Base-by-base conservation (phyloP, 2,797 vertebrate genomes). In the Coracias cyanogaster region DNA sequence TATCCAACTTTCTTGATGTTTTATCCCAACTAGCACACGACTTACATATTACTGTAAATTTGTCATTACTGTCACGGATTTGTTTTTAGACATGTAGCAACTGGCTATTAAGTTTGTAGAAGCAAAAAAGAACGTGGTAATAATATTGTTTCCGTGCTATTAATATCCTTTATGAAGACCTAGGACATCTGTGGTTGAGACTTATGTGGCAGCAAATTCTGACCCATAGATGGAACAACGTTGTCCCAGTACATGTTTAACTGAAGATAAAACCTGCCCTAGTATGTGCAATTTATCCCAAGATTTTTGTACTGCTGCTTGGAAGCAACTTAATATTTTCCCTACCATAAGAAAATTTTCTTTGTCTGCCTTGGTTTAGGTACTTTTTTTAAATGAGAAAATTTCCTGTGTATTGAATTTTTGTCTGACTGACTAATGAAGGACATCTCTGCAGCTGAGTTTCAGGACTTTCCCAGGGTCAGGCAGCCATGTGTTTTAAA, bases 331-430 rank as follows among this genome's bases (percentile, higher is more conserved):
- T 82, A 82, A 72, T 9, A 5, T 69, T 94, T 95, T 70, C 45
- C 46, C 22, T 67, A 9, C 51, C 57, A 46, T 72, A 80, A 86
- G 52, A 65, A 88, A 89, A 58, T 77, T 73, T 51, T 17, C 22
- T 65, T 78, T 80, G 11, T 46, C 66, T 79, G 72, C 65, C 46
- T 94, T 83, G 79, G 52, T 49, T 31, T 91, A 64, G 86, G 88
- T 95, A 71, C 31, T 95, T 97, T 98, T 96, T 91, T 96, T 46
- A 95, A 90, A 93, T 87, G 64, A 96, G 93, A 96, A 94, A 79
- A 95, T 86, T 96, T 98, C 93, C 92, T 96, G 79, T 94, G 95
- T 76, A 80, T 96, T 96, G 66, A 82, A 51, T 87, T 92, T 94
- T 91, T 71, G 69, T 90, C 93, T 89, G 61, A 90, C 67, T 96